Percentiles rank a stretch among this genome's conserved stretches.
Evolutionary conservation across 2,113 vertebrate genomes (phyloP).

Genomic region (Hystrix brachyura): DNA sequence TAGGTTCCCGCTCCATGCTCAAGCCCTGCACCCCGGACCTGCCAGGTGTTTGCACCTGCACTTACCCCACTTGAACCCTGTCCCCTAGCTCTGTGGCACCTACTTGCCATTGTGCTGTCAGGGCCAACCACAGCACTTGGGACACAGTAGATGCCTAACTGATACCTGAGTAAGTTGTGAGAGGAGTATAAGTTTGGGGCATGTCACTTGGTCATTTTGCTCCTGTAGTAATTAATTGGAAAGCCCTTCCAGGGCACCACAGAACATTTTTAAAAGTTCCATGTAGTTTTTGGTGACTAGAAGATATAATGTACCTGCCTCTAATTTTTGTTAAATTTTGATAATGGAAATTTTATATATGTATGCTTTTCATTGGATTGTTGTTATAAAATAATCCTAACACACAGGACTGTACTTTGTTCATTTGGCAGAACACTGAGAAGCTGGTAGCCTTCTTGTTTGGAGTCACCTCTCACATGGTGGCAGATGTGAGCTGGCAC

Average conservation of each 20-base stretch:
- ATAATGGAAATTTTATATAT: not conserved
- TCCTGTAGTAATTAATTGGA: not conserved
- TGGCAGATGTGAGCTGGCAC: slow-evolving; percentile 91
- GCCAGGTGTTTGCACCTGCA: too few species aligned
- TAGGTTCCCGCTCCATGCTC: slow-evolving; percentile 60
- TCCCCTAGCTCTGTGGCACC: not conserved
- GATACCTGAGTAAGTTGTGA: not conserved
- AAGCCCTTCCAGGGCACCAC: not conserved
- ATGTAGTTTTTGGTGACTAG: not conserved
- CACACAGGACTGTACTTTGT: not conserved
- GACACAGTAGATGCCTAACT: not conserved
- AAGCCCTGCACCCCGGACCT: rapidly evolving
- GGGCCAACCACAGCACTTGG: not conserved
- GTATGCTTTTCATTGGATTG: not conserved
- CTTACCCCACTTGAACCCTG: too few species aligned
- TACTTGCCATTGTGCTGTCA: rapidly evolving
- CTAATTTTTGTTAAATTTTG: not conserved
- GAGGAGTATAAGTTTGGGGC: not conserved
- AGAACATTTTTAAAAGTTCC: not conserved
- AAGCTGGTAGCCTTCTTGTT: slow-evolving; percentile 91
- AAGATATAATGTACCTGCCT: not conserved
- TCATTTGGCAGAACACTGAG: slow-evolving; percentile 87
- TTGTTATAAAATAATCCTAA: not conserved
- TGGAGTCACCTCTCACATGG: slow-evolving; percentile 90
- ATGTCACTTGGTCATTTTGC: not conserved